phyloP scores from a whole-genome alignment of 2,888 invertebrate species.

The Scaptomyza flava region DNA sequence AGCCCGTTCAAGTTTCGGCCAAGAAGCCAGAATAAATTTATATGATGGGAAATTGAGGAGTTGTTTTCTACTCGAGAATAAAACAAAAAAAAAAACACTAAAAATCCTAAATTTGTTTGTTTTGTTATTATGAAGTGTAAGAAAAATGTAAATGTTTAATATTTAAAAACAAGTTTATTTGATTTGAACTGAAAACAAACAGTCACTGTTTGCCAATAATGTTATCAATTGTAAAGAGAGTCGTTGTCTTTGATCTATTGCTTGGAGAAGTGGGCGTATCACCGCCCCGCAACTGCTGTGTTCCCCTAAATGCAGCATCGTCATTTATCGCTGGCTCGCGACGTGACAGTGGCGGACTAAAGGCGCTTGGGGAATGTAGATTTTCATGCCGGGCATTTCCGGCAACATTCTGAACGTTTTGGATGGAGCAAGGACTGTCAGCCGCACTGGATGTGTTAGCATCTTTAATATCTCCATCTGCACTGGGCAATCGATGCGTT shows the following conservation, averaged over 20 bases:
- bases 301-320: conserved; percentile 37
- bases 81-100: conserved; percentile 73
- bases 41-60: conserved; percentile 52
- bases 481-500: conserved; percentile 26
- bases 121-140: conserved; percentile 23
- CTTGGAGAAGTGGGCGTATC: conserved; percentile 31
- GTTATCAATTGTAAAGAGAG: conserved; percentile 83
- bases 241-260: conserved; percentile 61
- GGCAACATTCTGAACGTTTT: conserved; percentile 37
- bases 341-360: conserved; percentile 63
- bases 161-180: conserved; percentile 27
- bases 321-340: conserved; percentile 20
- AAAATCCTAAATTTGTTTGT: conserved; percentile 31
- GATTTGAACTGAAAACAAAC: conserved; percentile 3
- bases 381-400: conserved; percentile 59
- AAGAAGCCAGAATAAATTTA: conserved; percentile 91
- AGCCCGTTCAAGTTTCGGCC: conserved; percentile 86
- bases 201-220: conserved; percentile 82
- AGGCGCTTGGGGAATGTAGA: conserved; percentile 79
- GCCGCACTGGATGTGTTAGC: conserved; percentile 5
- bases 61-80: conserved; percentile 73
- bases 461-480: conserved; percentile 34
- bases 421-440: conserved; percentile 56
- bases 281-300: conserved; percentile 42
- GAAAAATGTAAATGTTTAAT: conserved; percentile 24